Conservation (phyloP, 2,113 vertebrate species). For the Probosciger aterrimus region DNA sequence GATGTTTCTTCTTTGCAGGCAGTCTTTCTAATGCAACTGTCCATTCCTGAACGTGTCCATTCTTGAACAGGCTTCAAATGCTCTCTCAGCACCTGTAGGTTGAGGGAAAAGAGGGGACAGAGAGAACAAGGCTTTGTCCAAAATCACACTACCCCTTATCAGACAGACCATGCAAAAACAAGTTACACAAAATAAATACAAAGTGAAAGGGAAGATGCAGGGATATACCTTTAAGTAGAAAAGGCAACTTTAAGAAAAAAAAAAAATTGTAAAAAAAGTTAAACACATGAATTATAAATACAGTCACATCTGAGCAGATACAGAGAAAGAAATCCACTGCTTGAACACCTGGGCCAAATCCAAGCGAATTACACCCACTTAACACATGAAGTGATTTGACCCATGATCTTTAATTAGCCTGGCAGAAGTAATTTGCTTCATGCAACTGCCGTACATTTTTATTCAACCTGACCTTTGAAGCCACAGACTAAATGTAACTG, state of each 20-base stretch:
- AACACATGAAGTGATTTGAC: neutral
- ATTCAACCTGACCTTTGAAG: neutral
- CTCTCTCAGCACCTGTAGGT: neutral
- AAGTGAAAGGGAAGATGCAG: neutral
- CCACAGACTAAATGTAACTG: neutral
- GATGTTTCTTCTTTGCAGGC: neutral
- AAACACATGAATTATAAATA: neutral
- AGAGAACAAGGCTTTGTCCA: neutral
- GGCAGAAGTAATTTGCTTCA: neutral
- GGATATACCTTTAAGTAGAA: neutral
- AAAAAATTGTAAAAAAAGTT: neutral
- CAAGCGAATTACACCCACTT: neutral
- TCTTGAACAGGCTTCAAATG: neutral
- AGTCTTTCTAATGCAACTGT: neutral
- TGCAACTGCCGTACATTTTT: neutral
- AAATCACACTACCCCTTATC: neutral
- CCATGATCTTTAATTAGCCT: neutral
- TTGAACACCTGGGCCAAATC: neutral
- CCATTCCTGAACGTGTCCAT: neutral
- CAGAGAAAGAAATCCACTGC: neutral
- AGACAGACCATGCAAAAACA: neutral
- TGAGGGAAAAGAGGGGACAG: neutral
- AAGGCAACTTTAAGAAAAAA: neutral
- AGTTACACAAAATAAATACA: neutral
- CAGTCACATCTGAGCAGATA: neutral